These are phyloP conservation scores for Lottia scabra DNA, from an alignment of 2,888 invertebrate species.

Conservation along the genomic window DNA sequence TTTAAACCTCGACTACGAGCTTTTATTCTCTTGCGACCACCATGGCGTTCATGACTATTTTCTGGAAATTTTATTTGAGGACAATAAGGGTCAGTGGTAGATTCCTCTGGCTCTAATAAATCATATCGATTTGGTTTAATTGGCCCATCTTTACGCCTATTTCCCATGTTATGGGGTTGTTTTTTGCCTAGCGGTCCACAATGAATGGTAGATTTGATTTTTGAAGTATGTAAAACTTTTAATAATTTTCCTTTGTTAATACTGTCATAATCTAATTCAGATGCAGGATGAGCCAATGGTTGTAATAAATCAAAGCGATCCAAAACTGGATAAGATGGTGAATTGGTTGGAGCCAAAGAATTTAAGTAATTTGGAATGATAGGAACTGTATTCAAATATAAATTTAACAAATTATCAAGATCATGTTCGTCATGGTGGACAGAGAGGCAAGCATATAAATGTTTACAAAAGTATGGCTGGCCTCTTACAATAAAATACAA, in stretches of 20 bases:
- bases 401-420: neutral
- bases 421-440: neutral
- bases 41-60: neutral
- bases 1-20: neutral
- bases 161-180: neutral
- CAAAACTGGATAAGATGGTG: neutral
- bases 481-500: neutral
- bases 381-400: neutral
- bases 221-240: neutral
- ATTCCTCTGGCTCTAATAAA: neutral
- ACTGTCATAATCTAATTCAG: neutral
- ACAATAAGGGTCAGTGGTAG: neutral
- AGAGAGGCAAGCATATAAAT: neutral
- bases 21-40: neutral
- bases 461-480: neutral
- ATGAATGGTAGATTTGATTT: neutral
- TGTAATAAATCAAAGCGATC: neutral
- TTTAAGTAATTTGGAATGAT: neutral
- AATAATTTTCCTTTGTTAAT: neutral
- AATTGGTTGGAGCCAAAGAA: neutral
- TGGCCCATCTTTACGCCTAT: neutral
- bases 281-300: neutral
- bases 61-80: constrained; percentile 4
- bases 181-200: neutral
- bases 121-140: neutral